Evolutionary conservation across 1,140 invertebrate genomes (phyloP), one percentile per base, ranked within the genome.

Genomic region (Nasonia longicornis): DNA sequence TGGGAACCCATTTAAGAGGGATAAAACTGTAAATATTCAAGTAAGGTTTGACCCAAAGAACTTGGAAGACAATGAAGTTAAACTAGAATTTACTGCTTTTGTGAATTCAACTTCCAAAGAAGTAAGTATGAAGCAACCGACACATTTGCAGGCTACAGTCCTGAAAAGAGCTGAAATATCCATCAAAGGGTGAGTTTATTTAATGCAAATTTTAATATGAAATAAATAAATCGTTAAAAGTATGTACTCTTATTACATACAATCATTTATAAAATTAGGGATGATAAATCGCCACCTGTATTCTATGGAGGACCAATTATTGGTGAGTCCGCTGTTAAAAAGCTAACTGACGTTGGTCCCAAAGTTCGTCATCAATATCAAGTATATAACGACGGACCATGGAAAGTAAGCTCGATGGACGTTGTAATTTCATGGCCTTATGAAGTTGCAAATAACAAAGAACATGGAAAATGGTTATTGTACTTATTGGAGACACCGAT

Each of bases 371-470:
- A 99, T 86, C 95, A 94, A 35, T 99, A 97, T 88, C 93, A 95
- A 90, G 94, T 97, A 45, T 95, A 93, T 86, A 98, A 98, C 85
- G 93, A 94, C 83, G 97, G 98, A 1, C 96, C 97, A 0, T 98
- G 96, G 93, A 93, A 94, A 86, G 95, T 97, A 3, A 93, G 94
- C 10, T 93, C 93, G 45, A 91, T 98, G 0, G 93, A 94, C 85
- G 94, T 99, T n/a, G 91, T 92, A 38, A 95, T 99, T 80, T 92
- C 93, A 2, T 98, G 97, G 97, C 98, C 98, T 0, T 94, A 95
- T 86, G 96, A 98, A 91, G 94, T 98, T 1, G 94, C 95, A 29
- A 96, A 95, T 85, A 93, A 95, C 20, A 94, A 94, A 84, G 87
- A 91, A 16, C 92, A 95, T 85, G 96, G 96, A 66, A 98, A 98